A percentile compares a stretch with the other conserved stretches of the same genome.
These are phyloP conservation scores for Apis dorsata DNA, from an alignment of 1,140 invertebrate species.

Conservation along the genomic window DNA sequence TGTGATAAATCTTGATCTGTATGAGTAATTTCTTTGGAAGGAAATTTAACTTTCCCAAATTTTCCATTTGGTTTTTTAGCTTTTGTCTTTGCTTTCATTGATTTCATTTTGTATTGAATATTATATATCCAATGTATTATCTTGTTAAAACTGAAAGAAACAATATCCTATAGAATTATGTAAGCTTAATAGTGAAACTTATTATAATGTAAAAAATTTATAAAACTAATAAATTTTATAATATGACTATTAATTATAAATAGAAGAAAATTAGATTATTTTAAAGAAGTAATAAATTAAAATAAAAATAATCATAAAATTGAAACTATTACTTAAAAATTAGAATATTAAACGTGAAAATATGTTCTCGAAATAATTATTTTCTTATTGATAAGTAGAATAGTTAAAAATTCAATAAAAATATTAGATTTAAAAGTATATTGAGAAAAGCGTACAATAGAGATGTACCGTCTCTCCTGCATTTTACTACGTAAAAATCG, in stretches of 20 bases:
- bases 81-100: constrained; percentile 36
- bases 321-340: not conserved
- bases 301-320: not conserved
- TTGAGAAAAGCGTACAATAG: constrained; percentile 31
- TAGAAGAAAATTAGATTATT: not conserved
- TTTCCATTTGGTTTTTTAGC: constrained; percentile 33
- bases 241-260: not conserved
- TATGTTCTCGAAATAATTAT: not conserved
- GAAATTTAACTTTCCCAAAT: constrained; percentile 41
- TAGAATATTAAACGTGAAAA: not conserved
- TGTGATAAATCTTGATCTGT: constrained; percentile 80
- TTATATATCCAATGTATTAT: constrained; percentile 21
- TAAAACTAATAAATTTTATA: not conserved
- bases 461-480: constrained; percentile 46
- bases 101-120: constrained; percentile 40
- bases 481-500: constrained; percentile 38
- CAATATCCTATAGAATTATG: constrained; percentile 6
- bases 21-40: not conserved
- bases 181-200: not conserved
- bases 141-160: constrained; percentile 14
- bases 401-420: not conserved
- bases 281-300: not conserved
- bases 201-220: not conserved
- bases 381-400: not conserved
- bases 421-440: constrained; percentile 18